A percentile compares a stretch with the other conserved stretches of the same genome.
Conservation (phyloP, 2,113 vertebrate species). For the Theropithecus gelada region DNA sequence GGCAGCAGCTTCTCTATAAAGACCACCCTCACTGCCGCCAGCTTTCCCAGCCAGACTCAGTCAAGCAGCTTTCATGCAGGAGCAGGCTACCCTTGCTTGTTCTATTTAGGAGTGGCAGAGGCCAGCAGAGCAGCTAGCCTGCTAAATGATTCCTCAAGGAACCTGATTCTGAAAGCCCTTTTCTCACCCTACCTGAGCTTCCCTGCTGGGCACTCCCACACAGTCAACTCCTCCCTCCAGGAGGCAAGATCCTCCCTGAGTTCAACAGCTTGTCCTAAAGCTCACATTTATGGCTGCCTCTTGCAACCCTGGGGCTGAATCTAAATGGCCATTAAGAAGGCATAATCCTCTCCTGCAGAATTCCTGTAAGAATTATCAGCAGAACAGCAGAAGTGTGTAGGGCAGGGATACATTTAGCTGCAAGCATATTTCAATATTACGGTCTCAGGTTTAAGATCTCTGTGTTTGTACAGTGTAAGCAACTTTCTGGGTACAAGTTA, state of each 20-base stretch:
- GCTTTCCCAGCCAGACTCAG: too few species aligned
- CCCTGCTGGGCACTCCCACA: background rate
- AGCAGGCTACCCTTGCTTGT: background rate
- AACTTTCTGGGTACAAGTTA: background rate
- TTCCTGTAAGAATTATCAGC: background rate
- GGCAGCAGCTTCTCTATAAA: background rate
- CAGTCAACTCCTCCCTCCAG: background rate
- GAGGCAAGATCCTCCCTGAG: background rate
- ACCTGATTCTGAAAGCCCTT: background rate
- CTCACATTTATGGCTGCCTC: background rate
- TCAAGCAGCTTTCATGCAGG: accelerated
- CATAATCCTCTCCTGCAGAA: background rate
- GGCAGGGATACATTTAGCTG: background rate
- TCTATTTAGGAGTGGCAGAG: background rate
- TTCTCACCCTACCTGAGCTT: background rate
- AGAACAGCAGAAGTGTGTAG: background rate
- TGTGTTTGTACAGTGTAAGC: background rate
- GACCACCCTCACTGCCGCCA: too few species aligned
- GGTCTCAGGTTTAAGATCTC: background rate
- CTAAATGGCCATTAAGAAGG: too few species aligned
- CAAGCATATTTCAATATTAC: background rate
- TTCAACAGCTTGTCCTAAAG: background rate
- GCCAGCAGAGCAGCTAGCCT: background rate
- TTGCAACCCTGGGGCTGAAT: background rate
- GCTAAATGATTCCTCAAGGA: background rate